Evolutionary conservation across 2,888 invertebrate genomes (phyloP), one percentile per base, ranked within the genome.

Genomic region (Drosophila testacea): DNA sequence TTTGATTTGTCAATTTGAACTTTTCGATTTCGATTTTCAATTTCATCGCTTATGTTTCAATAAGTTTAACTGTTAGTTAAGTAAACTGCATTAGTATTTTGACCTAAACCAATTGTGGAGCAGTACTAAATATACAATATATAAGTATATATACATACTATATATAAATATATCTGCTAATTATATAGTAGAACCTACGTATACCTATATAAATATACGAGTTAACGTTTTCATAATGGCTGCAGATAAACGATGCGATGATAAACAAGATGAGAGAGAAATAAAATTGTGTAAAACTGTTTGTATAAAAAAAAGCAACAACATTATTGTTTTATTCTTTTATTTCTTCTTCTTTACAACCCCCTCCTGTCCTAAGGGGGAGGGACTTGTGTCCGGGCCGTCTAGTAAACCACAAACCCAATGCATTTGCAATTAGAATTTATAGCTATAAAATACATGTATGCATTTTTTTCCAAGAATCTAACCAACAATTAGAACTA

Each of bases 361-460:
- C 13, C 32, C 13, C 16, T 4, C 16, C 1, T 10, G 44, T 13
- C 9, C 30, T n/a, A 5, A 9, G 16, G 13, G 11, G 5, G 4
- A 28, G 22, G 36, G 28, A 38, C 32, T 5, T 28, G 48, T 57
- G 16, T 34, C 13, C 41, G 41, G 34, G 42, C 59, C 65, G 56
- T 64, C 67, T 55, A 54, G 69, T 52, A 77, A 76, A 73, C 66
- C 71, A 65, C 62, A 72, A 82, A 89, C 69, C 83, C 81, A 89
- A 86, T 86, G 86, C 89, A 86, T 86, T 86, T 86, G 83, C 83
- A 73, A 79, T 78, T 89, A 81, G 86, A 86, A 86, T 86, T 86
- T 86, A 86, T 86, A 86, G 86, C 80, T 84, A 73, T 83, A 71
- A 72, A 71, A 47, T 55, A 75, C 46, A 48, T 73, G 47, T 77